Base-by-base conservation (phyloP, 1,140 invertebrate species). In the Neuroterus valhalla region DNA sequence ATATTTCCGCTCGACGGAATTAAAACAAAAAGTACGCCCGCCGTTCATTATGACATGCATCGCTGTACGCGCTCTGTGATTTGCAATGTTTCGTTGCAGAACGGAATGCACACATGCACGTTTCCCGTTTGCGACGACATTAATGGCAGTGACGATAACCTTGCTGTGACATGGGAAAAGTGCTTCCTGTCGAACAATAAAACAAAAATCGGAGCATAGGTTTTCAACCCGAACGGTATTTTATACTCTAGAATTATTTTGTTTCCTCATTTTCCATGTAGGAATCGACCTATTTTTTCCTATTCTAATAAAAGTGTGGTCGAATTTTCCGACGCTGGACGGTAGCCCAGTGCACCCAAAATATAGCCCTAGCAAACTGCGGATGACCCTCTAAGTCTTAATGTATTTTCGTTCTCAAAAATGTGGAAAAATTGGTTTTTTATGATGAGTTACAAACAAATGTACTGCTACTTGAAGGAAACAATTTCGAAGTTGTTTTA, bases 1-100 rank as follows among this genome's bases (percentile, higher is more conserved):
- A 89, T 89, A 90, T 90, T 90, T 90, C 89, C 89, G 89, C 86
- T 89, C 87, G 86, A 89, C 84, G 88, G 88, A 88, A 89, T 88
- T 86, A 86, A 89, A 89, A 90, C 87, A 90, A 90, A 90, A 90
- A 90, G 87, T 89, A 81, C 83, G 85, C 85, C 85, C 81, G 84
- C 83, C 87, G 86, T 89, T 88, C 87, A 88, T 89, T 89, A 89
- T 89, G 87, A 89, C 88, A 90, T 89, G 89, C 89, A 89, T 88
- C 87, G 87, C 85, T 87, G 87, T 88, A 86, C 84, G 82, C 76
- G 81, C 83, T 84, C 86, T 85, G 88, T 87, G 88, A 90, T 90
- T 89, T 89, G 88, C 87, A 87, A 82, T 87, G 86, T 89, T 87
- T 87, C 86, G 86, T 84, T 88, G 84, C 85, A 85, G 84, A 83